phyloP scores from a whole-genome alignment of 92 coral and sea anemone genomes.

The Phenganax subtilis region DNA sequence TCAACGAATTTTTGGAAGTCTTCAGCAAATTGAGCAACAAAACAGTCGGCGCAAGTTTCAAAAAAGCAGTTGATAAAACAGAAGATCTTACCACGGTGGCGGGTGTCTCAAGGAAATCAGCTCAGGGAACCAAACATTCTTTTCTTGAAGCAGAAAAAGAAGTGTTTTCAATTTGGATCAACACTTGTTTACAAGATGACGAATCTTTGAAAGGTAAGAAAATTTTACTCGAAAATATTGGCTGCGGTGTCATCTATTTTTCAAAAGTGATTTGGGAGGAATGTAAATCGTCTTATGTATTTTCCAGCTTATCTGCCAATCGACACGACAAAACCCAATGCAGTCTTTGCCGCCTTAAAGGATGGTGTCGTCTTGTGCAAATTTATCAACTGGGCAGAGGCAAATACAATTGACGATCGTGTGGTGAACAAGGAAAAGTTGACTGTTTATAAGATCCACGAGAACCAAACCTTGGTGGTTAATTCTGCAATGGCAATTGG shows the following conservation, averaged over 20 bases:
- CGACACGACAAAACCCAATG: constrained; percentile 59
- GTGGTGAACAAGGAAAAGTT: constrained; percentile 85
- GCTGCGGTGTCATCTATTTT: background rate
- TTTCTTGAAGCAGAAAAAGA: constrained; percentile 81
- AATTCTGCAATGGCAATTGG: constrained; percentile 98
- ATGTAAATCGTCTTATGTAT: background rate
- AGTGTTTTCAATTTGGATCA: constrained; percentile 86
- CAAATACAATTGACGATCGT: constrained; percentile 86
- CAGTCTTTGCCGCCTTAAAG: constrained; percentile 76
- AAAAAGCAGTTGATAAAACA: constrained; percentile 65
- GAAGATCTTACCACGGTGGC: constrained; percentile 64
- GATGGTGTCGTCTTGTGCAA: constrained; percentile 88
- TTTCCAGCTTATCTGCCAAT: constrained; percentile 62
- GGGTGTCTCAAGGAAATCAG: constrained; percentile 64
- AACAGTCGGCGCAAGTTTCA: constrained; percentile 77
- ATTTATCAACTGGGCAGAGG: constrained; percentile 90
- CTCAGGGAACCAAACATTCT: constrained; percentile 89
- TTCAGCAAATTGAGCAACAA: constrained; percentile 68
- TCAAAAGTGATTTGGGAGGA: background rate
- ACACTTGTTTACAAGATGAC: constrained; percentile 78
- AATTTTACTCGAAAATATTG: background rate
- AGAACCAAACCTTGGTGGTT: constrained; percentile 80
- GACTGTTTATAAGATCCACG: constrained; percentile 85
- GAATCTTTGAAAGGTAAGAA: constrained; percentile 59
- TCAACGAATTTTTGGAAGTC: constrained; percentile 64